Evolutionary conservation across 2,888 invertebrate species (phyloP).

Genomic region (Eupithecia subumbrata): DNA sequence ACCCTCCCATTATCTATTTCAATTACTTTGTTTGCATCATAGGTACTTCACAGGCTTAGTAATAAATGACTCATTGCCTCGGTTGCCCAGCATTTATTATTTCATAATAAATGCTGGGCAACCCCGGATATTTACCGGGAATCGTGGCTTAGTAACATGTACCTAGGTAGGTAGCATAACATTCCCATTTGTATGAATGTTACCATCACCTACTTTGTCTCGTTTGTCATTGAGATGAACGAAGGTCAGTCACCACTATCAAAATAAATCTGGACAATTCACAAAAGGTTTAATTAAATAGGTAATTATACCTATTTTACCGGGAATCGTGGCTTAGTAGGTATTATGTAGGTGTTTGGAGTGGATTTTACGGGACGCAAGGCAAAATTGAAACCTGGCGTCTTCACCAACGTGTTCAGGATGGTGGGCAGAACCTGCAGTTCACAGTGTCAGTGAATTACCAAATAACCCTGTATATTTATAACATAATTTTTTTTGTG

Average conservation of each 20-base stretch:
- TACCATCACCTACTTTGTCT: neutral
- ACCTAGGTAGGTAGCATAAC: neutral
- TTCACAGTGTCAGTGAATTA: too few relatives aligned
- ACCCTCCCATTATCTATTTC: neutral
- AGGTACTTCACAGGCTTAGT: neutral
- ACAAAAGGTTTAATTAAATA: too few relatives aligned
- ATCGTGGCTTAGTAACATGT: neutral
- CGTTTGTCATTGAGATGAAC: neutral
- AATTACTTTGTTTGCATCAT: neutral
- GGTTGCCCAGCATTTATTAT: too few relatives aligned
- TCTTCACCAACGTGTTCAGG: too few relatives aligned
- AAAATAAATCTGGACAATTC: neutral
- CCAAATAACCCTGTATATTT: too few relatives aligned
- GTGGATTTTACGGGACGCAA: too few relatives aligned
- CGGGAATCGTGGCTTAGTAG: too few relatives aligned
- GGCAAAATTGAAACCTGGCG: too few relatives aligned
- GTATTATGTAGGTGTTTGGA: too few relatives aligned
- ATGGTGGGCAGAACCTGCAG: too few relatives aligned
- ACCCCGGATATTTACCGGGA: conserved; percentile 3
- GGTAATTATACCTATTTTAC: too few relatives aligned
- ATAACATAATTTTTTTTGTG: too few relatives aligned
- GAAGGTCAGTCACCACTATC: neutral
- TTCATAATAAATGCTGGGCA: neutral
- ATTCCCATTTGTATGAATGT: neutral
- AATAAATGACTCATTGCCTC: neutral